phyloP scores from a whole-genome alignment of 1,140 invertebrate species.

The Ceratina australensis region DNA sequence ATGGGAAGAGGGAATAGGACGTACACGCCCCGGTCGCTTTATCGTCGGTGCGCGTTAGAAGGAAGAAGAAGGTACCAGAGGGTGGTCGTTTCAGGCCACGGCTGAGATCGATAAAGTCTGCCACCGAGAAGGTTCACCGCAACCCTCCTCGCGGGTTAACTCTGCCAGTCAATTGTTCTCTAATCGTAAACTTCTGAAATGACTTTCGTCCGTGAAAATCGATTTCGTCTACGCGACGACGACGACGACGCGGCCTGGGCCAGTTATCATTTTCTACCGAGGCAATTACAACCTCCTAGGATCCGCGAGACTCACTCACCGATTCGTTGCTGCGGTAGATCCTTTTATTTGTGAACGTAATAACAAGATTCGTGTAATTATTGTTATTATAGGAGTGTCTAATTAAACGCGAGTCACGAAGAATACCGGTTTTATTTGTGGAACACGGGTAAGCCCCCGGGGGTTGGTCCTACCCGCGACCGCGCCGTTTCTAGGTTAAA shows the following conservation, averaged over 20 bases:
- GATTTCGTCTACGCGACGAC: slow-evolving; percentile 18
- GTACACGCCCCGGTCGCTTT: neutral
- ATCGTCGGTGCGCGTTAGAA: slow-evolving; percentile 19
- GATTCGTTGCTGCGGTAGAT: too few species aligned
- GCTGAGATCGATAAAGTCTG: slow-evolving; percentile 64
- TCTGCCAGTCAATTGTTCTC: slow-evolving; percentile 65
- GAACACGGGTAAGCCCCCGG: neutral
- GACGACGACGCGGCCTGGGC: too few species aligned
- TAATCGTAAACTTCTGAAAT: slow-evolving; percentile 65
- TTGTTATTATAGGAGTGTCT: slow-evolving; percentile 1
- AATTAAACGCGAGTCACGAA: neutral
- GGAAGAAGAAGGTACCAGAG: slow-evolving; percentile 63
- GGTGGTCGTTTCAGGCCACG: slow-evolving; percentile 62
- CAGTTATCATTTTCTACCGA: too few species aligned
- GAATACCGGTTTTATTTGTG: slow-evolving; percentile 2
- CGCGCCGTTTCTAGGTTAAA: slow-evolving; percentile 21
- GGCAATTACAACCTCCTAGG: too few species aligned
- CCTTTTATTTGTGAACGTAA: too few species aligned
- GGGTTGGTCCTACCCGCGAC: slow-evolving; percentile 18
- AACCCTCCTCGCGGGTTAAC: slow-evolving; percentile 53
- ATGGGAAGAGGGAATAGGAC: neutral
- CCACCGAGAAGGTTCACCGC: slow-evolving; percentile 62
- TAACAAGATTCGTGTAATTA: neutral
- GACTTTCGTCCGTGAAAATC: slow-evolving; percentile 54
- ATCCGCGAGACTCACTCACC: too few species aligned